These are phyloP conservation scores for Pipistrellus kuhlii DNA, from an alignment of 2,797 vertebrate genomes.

Conservation along the genomic window DNA sequence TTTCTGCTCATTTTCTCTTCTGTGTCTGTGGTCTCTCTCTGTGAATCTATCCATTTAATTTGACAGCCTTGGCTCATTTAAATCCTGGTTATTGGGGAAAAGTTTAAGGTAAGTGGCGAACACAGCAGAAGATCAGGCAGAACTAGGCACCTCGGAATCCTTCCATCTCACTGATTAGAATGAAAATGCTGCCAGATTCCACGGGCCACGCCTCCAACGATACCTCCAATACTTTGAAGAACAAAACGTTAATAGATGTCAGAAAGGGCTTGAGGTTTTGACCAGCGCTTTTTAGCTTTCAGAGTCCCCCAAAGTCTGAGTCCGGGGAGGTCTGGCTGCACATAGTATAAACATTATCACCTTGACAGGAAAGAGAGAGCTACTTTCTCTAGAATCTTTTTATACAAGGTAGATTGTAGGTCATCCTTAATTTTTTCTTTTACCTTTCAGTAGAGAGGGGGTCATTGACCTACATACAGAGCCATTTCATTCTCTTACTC, in stretches of 20 bases:
- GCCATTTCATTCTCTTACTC: constrained; percentile 87
- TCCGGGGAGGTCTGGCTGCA: constrained; percentile 86
- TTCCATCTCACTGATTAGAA: background rate
- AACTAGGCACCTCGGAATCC: constrained; percentile 61
- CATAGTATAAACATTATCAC: constrained; percentile 86
- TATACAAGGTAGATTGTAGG: constrained; percentile 87
- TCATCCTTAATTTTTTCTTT: constrained; percentile 89
- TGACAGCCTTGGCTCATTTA: constrained; percentile 49
- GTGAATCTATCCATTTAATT: background rate
- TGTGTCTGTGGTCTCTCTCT: background rate
- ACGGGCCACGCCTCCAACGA: constrained; percentile 78
- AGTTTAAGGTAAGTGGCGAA: background rate
- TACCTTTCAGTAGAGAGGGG: constrained; percentile 86
- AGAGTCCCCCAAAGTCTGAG: constrained; percentile 86
- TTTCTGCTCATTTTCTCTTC: background rate
- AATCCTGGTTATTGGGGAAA: constrained; percentile 1
- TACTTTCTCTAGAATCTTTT: constrained; percentile 81
- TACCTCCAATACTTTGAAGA: constrained; percentile 82
- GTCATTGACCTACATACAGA: constrained; percentile 89
- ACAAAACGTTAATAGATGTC: constrained; percentile 87
- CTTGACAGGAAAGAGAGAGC: constrained; percentile 87
- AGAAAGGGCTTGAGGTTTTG: constrained; percentile 83
- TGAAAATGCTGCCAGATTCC: background rate
- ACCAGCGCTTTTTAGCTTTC: constrained; percentile 83
- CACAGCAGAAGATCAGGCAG: constrained; percentile 52